Evolutionary conservation across 2,797 vertebrate species (phyloP).

Genomic region (Mionectes olivaceus): DNA sequence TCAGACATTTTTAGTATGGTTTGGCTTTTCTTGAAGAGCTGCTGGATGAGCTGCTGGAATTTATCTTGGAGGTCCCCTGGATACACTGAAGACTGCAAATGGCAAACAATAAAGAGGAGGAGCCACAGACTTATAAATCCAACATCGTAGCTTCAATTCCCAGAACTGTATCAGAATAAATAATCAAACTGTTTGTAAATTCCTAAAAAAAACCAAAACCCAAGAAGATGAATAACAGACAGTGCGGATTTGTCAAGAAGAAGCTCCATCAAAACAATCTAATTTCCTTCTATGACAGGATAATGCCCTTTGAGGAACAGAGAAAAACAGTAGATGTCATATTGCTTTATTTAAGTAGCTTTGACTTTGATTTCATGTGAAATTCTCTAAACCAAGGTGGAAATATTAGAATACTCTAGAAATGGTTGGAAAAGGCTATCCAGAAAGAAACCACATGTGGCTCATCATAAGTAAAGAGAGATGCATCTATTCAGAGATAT

Average conservation of each 20-base stretch:
- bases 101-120: background rate
- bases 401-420: background rate
- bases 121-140: background rate
- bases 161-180: background rate
- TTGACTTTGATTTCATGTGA: background rate
- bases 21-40: background rate
- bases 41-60: background rate
- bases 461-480: background rate
- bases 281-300: background rate
- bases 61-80: background rate
- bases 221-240: background rate
- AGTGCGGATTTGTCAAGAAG: background rate
- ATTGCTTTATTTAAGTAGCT: background rate
- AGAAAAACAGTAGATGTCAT: constrained; percentile 1
- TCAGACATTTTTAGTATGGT: background rate
- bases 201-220: background rate
- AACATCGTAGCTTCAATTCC: background rate
- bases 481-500: background rate
- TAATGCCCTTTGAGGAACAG: background rate
- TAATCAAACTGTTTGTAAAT: background rate
- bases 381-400: background rate
- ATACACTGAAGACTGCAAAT: background rate
- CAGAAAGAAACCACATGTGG: background rate
- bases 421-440: background rate
- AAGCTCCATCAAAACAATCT: background rate